Conservation (phyloP, 2,797 vertebrate genomes). For the Pterois miles region DNA sequence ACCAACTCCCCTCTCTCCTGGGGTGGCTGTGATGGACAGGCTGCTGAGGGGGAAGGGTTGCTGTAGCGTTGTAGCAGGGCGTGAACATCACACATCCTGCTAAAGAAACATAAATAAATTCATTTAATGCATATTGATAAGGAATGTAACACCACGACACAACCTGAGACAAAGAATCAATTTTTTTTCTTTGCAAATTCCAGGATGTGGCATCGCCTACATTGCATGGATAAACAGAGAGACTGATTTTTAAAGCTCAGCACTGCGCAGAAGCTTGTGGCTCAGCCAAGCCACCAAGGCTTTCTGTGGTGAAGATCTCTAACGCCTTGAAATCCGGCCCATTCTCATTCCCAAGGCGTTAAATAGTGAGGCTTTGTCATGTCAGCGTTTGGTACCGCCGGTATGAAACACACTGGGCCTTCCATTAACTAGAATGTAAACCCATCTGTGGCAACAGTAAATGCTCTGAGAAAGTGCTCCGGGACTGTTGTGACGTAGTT, state of each 20-base stretch:
- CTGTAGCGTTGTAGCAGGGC: slow-evolving; percentile 1
- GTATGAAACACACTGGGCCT: too few species aligned
- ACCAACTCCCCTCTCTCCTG: slow-evolving; percentile 20
- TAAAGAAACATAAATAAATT: slow-evolving; percentile 61
- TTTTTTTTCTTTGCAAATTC: slow-evolving; percentile 41
- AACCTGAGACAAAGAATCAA: slow-evolving; percentile 36
- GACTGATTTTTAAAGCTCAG: slow-evolving; percentile 50
- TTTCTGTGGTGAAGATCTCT: slow-evolving; percentile 69
- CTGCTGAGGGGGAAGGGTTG: neutral
- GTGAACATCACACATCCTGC: slow-evolving; percentile 31
- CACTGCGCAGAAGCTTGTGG: slow-evolving; percentile 55
- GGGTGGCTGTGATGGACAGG: slow-evolving; percentile 45
- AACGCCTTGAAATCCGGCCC: slow-evolving; percentile 57
- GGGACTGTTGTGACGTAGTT: too few species aligned
- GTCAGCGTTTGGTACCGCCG: too few species aligned
- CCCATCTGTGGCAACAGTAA: too few species aligned
- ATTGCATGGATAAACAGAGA: slow-evolving; percentile 55
- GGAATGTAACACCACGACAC: slow-evolving; percentile 24
- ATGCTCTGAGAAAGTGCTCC: too few species aligned
- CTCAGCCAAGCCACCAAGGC: slow-evolving; percentile 68
- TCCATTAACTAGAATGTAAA: too few species aligned
- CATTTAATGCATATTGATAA: slow-evolving; percentile 60
- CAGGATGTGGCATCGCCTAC: slow-evolving; percentile 46
- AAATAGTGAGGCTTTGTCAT: too few species aligned
- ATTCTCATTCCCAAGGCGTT: too few species aligned